Evolutionary conservation across 2,797 vertebrate genomes (phyloP).

Genomic region (Pseudopleuronectes americanus): DNA sequence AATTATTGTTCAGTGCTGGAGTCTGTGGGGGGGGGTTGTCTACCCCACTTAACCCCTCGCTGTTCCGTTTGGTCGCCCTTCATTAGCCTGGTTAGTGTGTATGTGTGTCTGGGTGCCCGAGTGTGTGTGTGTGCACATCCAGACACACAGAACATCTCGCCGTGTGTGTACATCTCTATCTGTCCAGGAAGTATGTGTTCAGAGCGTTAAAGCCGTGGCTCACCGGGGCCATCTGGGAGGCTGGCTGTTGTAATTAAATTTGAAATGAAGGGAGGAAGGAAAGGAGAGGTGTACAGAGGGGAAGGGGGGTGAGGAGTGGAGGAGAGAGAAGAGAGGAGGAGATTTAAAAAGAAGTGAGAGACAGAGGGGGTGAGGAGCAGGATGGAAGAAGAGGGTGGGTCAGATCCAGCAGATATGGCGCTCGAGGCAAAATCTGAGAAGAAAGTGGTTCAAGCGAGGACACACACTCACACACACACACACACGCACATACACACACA

Average conservation of each 20-base stretch:
- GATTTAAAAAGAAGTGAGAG: conserved; percentile 10
- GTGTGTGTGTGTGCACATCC: conserved; percentile 18
- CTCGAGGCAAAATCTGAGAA: conserved; percentile 31
- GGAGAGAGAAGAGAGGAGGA: conserved; percentile 3
- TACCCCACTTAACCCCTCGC: conserved; percentile 29
- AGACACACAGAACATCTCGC: conserved; percentile 43
- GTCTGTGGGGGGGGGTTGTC: conserved; percentile 34
- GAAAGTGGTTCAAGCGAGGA: conserved; percentile 42
- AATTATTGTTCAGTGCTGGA: conserved; percentile 23
- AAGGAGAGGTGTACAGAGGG: conserved; percentile 19
- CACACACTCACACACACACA: conserved; percentile 7
- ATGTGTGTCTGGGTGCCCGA: conserved; percentile 26
- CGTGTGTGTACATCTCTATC: conserved; percentile 56
- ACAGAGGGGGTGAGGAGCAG: conserved; percentile 2
- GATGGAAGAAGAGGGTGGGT: conserved; percentile 2
- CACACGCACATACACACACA: conserved; percentile 4
- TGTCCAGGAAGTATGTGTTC: conserved; percentile 63
- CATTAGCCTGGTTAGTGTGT: conserved; percentile 57
- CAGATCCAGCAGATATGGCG: conserved; percentile 27
- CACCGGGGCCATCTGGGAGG: conserved; percentile 74
- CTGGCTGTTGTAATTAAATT: conserved; percentile 75
- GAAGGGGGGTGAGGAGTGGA: not conserved
- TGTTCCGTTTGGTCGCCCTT: conserved; percentile 54
- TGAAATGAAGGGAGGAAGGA: conserved; percentile 52
- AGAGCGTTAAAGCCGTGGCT: conserved; percentile 59